phyloP scores from a whole-genome alignment of 2,888 invertebrate species.

The Carcina quercana region DNA sequence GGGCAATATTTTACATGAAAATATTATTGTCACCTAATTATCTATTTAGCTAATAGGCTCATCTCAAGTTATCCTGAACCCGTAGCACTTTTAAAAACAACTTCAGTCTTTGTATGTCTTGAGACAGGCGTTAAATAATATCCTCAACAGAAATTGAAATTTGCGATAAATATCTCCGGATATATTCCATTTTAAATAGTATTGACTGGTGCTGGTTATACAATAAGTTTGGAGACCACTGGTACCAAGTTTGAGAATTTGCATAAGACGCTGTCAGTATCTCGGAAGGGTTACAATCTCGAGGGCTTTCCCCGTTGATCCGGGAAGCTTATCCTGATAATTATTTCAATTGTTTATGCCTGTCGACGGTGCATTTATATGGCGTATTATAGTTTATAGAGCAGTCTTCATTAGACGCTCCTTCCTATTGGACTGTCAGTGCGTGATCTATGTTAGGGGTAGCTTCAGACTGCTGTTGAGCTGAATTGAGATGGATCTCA shows the following conservation, averaged over 20 bases:
- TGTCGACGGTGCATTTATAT: slow-evolving; percentile 72
- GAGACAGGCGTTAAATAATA: no score
- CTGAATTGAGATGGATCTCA: slow-evolving; percentile 45
- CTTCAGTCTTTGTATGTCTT: no score
- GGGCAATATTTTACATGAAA: no score
- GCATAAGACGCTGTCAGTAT: slow-evolving; percentile 69
- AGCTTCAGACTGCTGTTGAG: slow-evolving; percentile 9
- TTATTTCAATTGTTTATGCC: slow-evolving; percentile 75
- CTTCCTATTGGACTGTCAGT: slow-evolving; percentile 38
- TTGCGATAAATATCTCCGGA: no score
- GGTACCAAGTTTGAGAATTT: slow-evolving; percentile 69
- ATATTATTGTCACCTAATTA: no score
- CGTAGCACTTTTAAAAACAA: no score
- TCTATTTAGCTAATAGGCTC: no score
- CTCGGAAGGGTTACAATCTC: slow-evolving; percentile 67
- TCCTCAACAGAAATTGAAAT: no score
- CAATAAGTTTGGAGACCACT: no score
- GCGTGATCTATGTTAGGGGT: slow-evolving; percentile 49
- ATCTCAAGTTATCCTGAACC: no score
- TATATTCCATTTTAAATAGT: no score
- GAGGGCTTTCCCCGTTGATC: slow-evolving; percentile 64
- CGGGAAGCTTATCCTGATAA: slow-evolving; percentile 70
- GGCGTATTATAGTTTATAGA: slow-evolving; percentile 70
- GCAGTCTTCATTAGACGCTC: slow-evolving; percentile 57
- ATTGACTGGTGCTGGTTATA: no score